Conservation (phyloP, 2,113 vertebrate genomes). For the Egretta garzetta region DNA sequence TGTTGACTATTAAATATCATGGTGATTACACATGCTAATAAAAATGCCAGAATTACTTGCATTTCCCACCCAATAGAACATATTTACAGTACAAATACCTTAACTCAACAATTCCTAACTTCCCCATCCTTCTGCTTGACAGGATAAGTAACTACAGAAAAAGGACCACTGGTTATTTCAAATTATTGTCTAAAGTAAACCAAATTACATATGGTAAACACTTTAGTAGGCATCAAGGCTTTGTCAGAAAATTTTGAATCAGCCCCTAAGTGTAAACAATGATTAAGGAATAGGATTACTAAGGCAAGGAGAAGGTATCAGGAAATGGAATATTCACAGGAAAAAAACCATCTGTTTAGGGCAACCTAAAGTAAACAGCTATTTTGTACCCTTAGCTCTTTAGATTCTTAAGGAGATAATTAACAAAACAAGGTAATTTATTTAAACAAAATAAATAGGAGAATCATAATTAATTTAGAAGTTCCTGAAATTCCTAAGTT, state of each 20-base stretch:
- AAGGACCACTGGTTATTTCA: not conserved
- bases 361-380: not conserved
- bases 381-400: not conserved
- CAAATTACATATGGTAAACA: not conserved
- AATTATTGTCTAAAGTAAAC: not conserved
- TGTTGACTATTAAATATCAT: not conserved
- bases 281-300: not conserved
- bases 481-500: not conserved
- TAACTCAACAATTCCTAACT: not conserved
- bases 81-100: not conserved
- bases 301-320: not conserved
- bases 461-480: not conserved
- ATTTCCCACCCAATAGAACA: not conserved
- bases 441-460: not conserved
- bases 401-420: not conserved
- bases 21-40: not conserved
- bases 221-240: not conserved
- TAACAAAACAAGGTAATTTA: not conserved
- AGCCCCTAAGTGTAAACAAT: not conserved
- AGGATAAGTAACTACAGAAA: not conserved
- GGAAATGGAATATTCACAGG: not conserved
- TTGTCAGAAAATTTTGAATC: not conserved
- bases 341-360: not conserved
- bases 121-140: not conserved
- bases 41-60: not conserved